Evolutionary conservation across 2,797 vertebrate genomes (phyloP), one percentile per base, ranked within the genome.

Genomic region (Pseudochirops cupreus): DNA sequence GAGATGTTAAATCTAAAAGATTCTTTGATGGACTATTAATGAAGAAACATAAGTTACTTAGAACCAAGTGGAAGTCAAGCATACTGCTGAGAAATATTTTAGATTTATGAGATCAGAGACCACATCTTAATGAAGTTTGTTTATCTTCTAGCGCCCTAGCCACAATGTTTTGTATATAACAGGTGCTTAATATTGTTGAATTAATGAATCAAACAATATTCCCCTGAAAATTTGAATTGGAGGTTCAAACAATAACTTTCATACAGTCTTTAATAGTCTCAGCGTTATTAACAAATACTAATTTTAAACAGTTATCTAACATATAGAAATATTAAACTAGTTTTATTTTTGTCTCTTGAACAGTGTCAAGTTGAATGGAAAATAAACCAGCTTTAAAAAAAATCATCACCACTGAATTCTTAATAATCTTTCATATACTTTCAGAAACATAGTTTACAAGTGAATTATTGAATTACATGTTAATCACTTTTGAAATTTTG

Each of bases 11-110:
- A 16, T 74, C 33, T 74, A 39, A 91, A 96, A 93, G 14, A 93
- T 67, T 31, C 91, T 94, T 96, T 91, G 87, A 90, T 18, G 4
- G 3, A 28, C 10, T 58, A 6, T 62, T 95, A 50, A 29, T 95
- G 91, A 94, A 58, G 11, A 95, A 94, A 91, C 3, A 56, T 74
- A 2, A 67, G 13, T 87, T 91, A 92, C 67, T 94, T 91, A 33
- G 74, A 31, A 12, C 28, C 93, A 0, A 4, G 58, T 91, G 92
- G 67, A 94, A 74, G 54, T 62, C 56, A 56, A 92, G 90, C 12
- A 90, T 3, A 94, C 92, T 53, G 26, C 5, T 91, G 58, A 95
- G 52, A 58, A 91, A 95, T 52, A 28, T 1, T 29, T 96, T 29
- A 92, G 56, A 96, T 95, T 2, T 13, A 74, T 74, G 33, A 74